A percentile compares a stretch with the other conserved stretches of the same genome.
These are phyloP conservation scores for Drosophila ohnishii DNA, from an alignment of 1,140 invertebrate species.

Conservation along the genomic window DNA sequence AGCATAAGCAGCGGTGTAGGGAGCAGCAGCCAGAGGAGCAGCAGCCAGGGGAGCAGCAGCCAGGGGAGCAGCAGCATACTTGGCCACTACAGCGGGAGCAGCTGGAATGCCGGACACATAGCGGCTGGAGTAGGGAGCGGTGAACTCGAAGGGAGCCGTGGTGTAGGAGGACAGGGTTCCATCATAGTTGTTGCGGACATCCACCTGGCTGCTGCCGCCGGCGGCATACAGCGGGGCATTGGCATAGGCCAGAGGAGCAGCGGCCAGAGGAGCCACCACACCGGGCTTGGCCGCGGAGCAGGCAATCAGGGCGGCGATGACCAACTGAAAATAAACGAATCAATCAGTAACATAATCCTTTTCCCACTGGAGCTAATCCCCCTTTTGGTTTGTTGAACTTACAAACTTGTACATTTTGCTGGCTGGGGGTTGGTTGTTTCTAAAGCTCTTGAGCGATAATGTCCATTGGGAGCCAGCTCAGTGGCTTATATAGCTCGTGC, in stretches of 20 bases:
- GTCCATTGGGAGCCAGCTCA: conserved; percentile 17
- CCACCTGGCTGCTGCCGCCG: conserved; percentile 76
- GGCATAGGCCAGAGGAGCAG: conserved; percentile 77
- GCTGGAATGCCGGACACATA: conserved; percentile 81
- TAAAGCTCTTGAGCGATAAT: conserved; percentile 62
- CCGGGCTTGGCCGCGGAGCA: conserved; percentile 69
- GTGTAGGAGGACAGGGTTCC: conserved; percentile 78
- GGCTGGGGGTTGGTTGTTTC: conserved; percentile 31
- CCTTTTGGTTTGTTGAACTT: conserved; percentile 32
- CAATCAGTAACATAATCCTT: neutral
- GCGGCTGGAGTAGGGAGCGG: conserved; percentile 84
- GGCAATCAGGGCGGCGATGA: conserved; percentile 68
- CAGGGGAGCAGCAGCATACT: conserved; percentile 66
- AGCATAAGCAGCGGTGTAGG: conserved; percentile 56
- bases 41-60: conserved; percentile 44
- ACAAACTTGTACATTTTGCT: conserved; percentile 80
- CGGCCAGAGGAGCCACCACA: conserved; percentile 63
- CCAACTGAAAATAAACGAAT: conserved; percentile 38
- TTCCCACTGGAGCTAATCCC: neutral
- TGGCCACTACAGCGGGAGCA: conserved; percentile 53
- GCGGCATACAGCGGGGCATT: conserved; percentile 76
- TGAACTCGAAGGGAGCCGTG: conserved; percentile 73
- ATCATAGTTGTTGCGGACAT: conserved; percentile 77
- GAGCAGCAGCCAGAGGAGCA: conserved; percentile 61
- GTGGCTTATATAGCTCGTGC: conserved; percentile 66